Evolutionary conservation across 1,140 invertebrate species (phyloP).

Genomic region (Babylonia areolata): DNA sequence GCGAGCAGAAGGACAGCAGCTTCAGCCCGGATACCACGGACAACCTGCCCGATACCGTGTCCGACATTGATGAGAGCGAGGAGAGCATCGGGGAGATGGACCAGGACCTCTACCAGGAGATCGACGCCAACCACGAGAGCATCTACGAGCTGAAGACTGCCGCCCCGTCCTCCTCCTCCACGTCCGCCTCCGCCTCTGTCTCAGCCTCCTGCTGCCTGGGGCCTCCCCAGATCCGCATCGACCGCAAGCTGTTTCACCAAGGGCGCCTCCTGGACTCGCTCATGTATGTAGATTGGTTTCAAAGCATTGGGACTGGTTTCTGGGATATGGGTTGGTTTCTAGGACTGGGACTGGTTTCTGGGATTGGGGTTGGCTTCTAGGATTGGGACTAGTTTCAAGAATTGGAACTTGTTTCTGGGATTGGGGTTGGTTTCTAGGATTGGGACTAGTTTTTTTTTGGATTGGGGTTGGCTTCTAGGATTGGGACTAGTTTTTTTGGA

Average conservation of each 20-base stretch:
- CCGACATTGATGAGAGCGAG: slow-evolving; percentile 57
- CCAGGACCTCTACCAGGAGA: slow-evolving; percentile 63
- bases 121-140: slow-evolving; percentile 70
- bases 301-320: too few species aligned
- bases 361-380: too few species aligned
- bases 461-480: too few species aligned
- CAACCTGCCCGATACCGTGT: slow-evolving; percentile 35
- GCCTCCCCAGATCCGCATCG: slow-evolving; percentile 70
- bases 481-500: too few species aligned
- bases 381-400: too few species aligned
- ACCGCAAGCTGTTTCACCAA: slow-evolving; percentile 71
- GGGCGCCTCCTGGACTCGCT: slow-evolving; percentile 58
- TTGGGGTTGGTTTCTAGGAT: too few species aligned
- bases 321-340: too few species aligned
- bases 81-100: slow-evolving; percentile 65
- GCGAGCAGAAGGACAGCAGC: slow-evolving; percentile 35
- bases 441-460: too few species aligned
- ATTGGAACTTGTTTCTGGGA: too few species aligned
- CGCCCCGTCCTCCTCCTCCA: neutral
- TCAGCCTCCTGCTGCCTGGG: neutral
- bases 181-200: too few species aligned
- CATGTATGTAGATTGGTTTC: too few species aligned
- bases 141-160: slow-evolving; percentile 64
- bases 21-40: slow-evolving; percentile 33
- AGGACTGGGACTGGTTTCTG: too few species aligned